Conservation (phyloP, 1,140 invertebrate genomes). For the Bombus pascuorum region DNA sequence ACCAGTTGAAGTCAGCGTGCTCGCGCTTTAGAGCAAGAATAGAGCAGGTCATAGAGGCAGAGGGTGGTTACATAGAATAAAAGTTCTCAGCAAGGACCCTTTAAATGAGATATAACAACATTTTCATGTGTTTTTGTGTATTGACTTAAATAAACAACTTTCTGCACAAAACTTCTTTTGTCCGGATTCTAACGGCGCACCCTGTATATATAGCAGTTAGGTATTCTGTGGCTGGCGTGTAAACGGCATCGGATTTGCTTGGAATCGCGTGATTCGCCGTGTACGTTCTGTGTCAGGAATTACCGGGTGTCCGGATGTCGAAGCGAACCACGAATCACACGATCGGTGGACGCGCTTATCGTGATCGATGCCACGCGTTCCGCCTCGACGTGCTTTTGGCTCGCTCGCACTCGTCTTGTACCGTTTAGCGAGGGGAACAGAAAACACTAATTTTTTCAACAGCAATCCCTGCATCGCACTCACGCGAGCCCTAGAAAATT, state of each 20-base stretch:
- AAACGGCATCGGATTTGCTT: conserved; percentile 6
- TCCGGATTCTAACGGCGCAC: too few relatives aligned
- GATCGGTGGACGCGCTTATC: conserved; percentile 18
- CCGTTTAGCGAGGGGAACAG: background rate
- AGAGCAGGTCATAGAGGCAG: too few relatives aligned
- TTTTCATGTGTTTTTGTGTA: too few relatives aligned
- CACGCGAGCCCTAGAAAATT: conserved; percentile 49
- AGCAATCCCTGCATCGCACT: background rate
- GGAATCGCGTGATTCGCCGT: background rate
- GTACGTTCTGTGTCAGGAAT: conserved; percentile 38
- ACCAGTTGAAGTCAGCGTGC: too few relatives aligned
- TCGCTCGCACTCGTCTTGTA: background rate
- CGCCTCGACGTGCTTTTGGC: background rate
- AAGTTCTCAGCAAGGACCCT: too few relatives aligned
- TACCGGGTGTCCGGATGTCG: conserved; percentile 45
- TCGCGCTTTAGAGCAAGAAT: too few relatives aligned
- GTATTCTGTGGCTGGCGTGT: background rate
- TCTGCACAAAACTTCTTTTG: too few relatives aligned
- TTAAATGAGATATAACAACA: too few relatives aligned
- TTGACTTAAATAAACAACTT: too few relatives aligned
- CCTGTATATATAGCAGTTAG: background rate
- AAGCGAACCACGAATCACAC: conserved; percentile 35
- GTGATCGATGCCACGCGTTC: conserved; percentile 51
- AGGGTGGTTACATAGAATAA: too few relatives aligned
- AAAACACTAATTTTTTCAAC: background rate